phyloP scores from a whole-genome alignment of 2,797 vertebrate genomes.

The Hybognathus amarus region DNA sequence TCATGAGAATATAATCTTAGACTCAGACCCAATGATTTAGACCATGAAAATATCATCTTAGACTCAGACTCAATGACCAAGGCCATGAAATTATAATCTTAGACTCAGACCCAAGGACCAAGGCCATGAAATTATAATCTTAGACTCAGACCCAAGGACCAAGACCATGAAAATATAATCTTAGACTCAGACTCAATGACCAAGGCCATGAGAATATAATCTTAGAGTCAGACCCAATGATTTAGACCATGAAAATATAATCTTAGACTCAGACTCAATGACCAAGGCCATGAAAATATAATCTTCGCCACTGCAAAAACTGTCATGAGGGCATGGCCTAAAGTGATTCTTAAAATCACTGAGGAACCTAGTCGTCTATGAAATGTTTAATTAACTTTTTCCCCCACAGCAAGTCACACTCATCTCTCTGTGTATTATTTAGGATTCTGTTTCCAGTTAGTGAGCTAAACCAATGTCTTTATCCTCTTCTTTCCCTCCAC shows the following conservation, averaged over 20 bases:
- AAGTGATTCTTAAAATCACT: not conserved
- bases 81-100: not conserved
- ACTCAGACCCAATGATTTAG: too few species aligned
- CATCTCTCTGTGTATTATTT: not conserved
- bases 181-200: not conserved
- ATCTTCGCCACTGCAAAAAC: not conserved
- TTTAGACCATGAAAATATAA: not conserved
- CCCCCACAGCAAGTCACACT: constrained; percentile 18
- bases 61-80: not conserved
- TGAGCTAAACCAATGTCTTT: constrained; percentile 19
- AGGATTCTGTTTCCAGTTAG: constrained; percentile 11
- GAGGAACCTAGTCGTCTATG: not conserved
- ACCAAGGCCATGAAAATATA: not conserved
- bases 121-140: not conserved
- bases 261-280: not conserved
- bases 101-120: not conserved
- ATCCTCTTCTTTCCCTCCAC: constrained; percentile 36
- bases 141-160: fast-evolving
- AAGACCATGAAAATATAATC: not conserved
- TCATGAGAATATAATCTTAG: too few species aligned
- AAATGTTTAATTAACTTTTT: constrained; percentile 26
- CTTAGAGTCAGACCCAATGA: too few species aligned
- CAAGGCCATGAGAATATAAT: not conserved
- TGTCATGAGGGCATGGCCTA: constrained; percentile 6
- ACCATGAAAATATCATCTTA: not conserved